These are phyloP conservation scores for Calyptommatus sinebrachiatus DNA, from an alignment of 2,113 vertebrate genomes.

Conservation along the genomic window DNA sequence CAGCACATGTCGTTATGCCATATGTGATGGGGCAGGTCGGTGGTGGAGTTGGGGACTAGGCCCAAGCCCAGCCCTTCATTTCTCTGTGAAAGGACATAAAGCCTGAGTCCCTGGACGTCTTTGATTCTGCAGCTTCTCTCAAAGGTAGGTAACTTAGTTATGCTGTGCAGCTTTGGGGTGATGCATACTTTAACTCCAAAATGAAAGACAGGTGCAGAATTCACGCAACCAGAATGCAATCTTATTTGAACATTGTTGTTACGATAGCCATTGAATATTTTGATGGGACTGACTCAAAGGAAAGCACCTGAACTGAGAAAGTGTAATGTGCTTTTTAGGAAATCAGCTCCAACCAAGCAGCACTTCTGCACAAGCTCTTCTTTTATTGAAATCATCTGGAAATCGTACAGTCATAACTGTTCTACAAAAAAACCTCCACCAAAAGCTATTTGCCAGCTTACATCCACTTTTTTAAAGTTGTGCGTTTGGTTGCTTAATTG, in stretches of 20 bases:
- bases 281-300: not conserved
- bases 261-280: not conserved
- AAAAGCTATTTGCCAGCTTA: conserved; percentile 35
- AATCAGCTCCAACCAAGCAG: conserved; percentile 12
- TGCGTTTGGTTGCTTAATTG: conserved; percentile 21
- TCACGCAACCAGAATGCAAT: not conserved
- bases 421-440: conserved; percentile 58
- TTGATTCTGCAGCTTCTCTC: too few species aligned
- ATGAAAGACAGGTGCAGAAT: too few species aligned
- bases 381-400: conserved; percentile 59
- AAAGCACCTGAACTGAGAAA: not conserved
- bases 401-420: conserved; percentile 52
- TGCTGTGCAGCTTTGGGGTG: too few species aligned
- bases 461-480: conserved; percentile 44
- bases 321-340: not conserved
- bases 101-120: too few species aligned
- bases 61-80: too few species aligned
- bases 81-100: too few species aligned
- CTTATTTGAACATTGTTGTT: not conserved
- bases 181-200: too few species aligned
- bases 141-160: too few species aligned
- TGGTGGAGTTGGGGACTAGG: too few species aligned
- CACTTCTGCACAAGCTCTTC: conserved; percentile 53
- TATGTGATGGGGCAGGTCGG: too few species aligned
- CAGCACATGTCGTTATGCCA: too few species aligned